A percentile compares a stretch with the other conserved stretches of the same genome.
phyloP scores from a whole-genome alignment of 2,113 vertebrate species.

The Hemiprocne comata region DNA sequence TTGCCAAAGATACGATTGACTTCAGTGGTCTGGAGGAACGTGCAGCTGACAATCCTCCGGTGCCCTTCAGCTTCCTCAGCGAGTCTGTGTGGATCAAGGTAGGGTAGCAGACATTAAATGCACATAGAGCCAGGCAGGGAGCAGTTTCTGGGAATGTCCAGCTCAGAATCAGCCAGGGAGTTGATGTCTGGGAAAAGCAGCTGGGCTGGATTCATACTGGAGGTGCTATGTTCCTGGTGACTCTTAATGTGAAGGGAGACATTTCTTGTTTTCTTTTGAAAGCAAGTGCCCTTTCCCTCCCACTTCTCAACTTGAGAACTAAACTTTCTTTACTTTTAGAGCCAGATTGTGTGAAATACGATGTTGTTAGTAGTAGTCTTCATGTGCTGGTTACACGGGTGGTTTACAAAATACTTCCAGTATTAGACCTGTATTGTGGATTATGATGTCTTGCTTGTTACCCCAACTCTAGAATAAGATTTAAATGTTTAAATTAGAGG shows the following conservation, averaged over 20 bases:
- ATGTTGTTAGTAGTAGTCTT: background rate
- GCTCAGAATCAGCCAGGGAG: no score
- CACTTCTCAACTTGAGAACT: background rate
- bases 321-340: background rate
- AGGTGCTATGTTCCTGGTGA: background rate
- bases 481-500: background rate
- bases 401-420: background rate
- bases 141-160: accelerated
- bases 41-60: constrained; percentile 79
- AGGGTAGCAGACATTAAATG: background rate
- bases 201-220: background rate
- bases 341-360: background rate
- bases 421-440: background rate
- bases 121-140: accelerated
- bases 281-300: background rate
- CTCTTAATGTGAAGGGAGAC: background rate
- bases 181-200: background rate
- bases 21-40: constrained; percentile 76
- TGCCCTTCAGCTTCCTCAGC: constrained; percentile 94
- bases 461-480: background rate
- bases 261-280: background rate
- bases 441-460: background rate
- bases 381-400: background rate
- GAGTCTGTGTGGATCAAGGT: constrained; percentile 81
- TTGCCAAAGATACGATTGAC: constrained; percentile 86